Percentiles rank a stretch among this genome's conserved stretches.
These are phyloP conservation scores for Caenorhabditis imperialis DNA, from an alignment of 2,888 invertebrate genomes.

Conservation along the genomic window DNA sequence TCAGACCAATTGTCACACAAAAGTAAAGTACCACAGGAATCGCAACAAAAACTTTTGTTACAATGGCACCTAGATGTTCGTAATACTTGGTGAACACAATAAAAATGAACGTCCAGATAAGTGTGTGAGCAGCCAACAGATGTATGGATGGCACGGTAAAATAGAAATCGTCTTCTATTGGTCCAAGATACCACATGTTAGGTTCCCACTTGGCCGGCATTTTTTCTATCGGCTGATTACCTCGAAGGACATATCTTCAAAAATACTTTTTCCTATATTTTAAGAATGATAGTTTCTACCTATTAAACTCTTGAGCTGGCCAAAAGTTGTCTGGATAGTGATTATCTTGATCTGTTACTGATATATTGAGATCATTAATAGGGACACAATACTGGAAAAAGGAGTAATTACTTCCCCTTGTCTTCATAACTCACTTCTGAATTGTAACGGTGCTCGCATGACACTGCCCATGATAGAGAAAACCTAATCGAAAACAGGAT, in stretches of 20 bases:
- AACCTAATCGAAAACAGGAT: conserved; percentile 59
- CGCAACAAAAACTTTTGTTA: conserved; percentile 52
- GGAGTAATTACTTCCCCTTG: neutral
- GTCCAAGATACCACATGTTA: conserved; percentile 66
- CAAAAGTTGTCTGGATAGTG: conserved; percentile 67
- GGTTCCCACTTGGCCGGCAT: conserved; percentile 59
- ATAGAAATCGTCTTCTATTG: conserved; percentile 41
- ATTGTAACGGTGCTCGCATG: conserved; percentile 52
- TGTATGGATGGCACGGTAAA: conserved; percentile 54
- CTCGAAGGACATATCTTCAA: conserved; percentile 57
- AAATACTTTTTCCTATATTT: neutral
- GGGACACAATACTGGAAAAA: conserved; percentile 38
- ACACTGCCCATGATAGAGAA: conserved; percentile 56
- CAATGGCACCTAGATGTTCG: conserved; percentile 47
- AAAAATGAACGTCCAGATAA: conserved; percentile 58
- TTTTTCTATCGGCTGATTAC: conserved; percentile 19
- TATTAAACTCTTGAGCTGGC: conserved; percentile 70
- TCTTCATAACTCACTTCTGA: conserved; percentile 9
- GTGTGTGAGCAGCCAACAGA: conserved; percentile 39
- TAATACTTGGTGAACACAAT: conserved; percentile 43
- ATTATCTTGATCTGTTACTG: conserved; percentile 20
- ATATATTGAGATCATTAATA: conserved; percentile 49
- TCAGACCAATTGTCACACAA: conserved; percentile 52
- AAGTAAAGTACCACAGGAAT: conserved; percentile 54
- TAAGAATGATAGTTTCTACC: conserved; percentile 26